Evolutionary conservation across 2,113 vertebrate species (phyloP).

Genomic region (Callorhinus ursinus): DNA sequence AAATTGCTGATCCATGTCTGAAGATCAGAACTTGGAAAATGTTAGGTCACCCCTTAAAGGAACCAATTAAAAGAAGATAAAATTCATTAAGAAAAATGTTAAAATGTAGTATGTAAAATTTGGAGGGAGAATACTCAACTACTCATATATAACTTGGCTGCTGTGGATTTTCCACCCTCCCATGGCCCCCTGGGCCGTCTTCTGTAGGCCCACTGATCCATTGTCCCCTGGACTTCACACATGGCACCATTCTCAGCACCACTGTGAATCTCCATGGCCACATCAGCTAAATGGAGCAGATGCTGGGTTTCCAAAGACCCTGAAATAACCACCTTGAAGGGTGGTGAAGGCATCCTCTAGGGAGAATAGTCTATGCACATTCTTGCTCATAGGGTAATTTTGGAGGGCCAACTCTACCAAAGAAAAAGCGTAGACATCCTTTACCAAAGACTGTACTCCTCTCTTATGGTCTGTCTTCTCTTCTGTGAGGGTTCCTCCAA

Average conservation of each 20-base stretch:
- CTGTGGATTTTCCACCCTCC: neutral
- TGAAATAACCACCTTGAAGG: neutral
- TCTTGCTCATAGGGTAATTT: neutral
- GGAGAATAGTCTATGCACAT: neutral
- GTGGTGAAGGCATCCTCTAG: neutral
- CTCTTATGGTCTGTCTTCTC: neutral
- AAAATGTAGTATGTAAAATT: neutral
- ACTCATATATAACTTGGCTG: accelerated
- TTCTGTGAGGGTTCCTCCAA: neutral
- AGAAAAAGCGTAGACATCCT: neutral
- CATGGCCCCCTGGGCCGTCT: neutral
- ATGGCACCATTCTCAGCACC: neutral
- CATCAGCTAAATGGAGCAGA: neutral
- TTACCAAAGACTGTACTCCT: neutral
- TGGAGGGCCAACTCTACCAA: neutral
- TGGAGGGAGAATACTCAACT: neutral
- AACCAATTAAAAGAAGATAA: neutral
- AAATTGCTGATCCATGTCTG: neutral
- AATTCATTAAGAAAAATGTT: neutral
- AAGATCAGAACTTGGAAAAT: neutral
- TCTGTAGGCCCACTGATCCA: neutral
- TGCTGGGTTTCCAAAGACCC: neutral
- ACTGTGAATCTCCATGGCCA: neutral
- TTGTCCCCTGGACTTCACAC: neutral
- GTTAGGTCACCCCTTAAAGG: neutral